Conservation (phyloP, 2,888 invertebrate species). For the Eristalinus sepulchralis region DNA sequence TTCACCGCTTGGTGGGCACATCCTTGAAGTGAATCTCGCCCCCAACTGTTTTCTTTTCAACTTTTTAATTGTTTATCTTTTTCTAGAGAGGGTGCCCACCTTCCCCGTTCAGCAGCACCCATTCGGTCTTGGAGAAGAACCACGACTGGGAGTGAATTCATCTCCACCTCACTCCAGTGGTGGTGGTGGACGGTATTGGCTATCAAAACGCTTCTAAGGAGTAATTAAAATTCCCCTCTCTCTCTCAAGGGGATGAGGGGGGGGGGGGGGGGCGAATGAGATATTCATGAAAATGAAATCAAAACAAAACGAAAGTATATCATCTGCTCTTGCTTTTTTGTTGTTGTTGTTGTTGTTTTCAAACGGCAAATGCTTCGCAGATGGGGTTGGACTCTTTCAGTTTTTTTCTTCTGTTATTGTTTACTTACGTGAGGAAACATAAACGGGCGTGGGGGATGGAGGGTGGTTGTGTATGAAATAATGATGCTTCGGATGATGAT, state of each 20-base stretch:
- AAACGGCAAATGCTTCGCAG: slow-evolving; percentile 18
- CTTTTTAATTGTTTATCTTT: slow-evolving; percentile 51
- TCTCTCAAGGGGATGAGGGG: slow-evolving; percentile 14
- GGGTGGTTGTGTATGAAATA: too few relatives aligned
- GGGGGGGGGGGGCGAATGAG: neutral
- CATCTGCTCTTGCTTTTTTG: slow-evolving; percentile 27
- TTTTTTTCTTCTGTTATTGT: neutral
- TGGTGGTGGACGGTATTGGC: slow-evolving; percentile 5
- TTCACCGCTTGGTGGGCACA: neutral
- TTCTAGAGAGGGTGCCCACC: slow-evolving; percentile 9
- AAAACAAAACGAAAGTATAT: slow-evolving; percentile 48
- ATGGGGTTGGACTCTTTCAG: slow-evolving; percentile 17
- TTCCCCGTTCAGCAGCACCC: neutral
- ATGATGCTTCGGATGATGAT: slow-evolving; percentile 15
- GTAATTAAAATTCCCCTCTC: slow-evolving; percentile 62
- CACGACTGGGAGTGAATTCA: neutral
- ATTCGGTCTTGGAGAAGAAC: slow-evolving; percentile 3
- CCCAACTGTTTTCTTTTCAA: slow-evolving; percentile 32
- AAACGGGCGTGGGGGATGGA: neutral
- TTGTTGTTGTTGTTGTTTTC: slow-evolving; percentile 24
- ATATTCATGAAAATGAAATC: slow-evolving; percentile 55
- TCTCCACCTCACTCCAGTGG: neutral
- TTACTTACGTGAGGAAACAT: neutral
- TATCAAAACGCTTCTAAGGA: slow-evolving; percentile 60
- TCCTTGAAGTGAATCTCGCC: neutral